These are phyloP conservation scores for Seira ritae DNA, from an alignment of 2,888 invertebrate species.

Conservation along the genomic window DNA sequence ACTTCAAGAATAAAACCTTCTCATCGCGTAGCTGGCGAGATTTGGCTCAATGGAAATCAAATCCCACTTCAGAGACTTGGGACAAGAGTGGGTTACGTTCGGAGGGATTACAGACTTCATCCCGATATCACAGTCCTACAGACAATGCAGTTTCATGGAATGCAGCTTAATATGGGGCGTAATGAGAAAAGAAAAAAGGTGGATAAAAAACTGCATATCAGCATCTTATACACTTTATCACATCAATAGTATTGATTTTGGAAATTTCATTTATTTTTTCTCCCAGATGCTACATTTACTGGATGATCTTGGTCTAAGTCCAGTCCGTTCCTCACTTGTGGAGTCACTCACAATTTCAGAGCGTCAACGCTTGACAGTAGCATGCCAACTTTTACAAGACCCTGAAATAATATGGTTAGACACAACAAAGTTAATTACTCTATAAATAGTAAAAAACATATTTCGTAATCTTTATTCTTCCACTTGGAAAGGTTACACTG, in stretches of 20 bases:
- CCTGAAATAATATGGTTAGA: slow-evolving; percentile 90
- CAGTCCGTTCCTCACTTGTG: slow-evolving; percentile 91
- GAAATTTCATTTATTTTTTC: slow-evolving; percentile 28
- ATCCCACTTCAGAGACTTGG: slow-evolving; percentile 84
- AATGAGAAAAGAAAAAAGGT: slow-evolving; percentile 51
- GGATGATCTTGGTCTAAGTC: slow-evolving; percentile 93
- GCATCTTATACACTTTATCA: background rate
- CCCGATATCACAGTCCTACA: slow-evolving; percentile 93
- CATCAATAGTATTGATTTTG: background rate
- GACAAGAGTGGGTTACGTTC: slow-evolving; percentile 85
- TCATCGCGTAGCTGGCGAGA: slow-evolving; percentile 81
- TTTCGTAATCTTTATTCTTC: slow-evolving; percentile 77
- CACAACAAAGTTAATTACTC: slow-evolving; percentile 77
- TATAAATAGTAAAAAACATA: background rate
- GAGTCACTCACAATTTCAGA: slow-evolving; percentile 92
- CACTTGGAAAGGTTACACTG: slow-evolving; percentile 89
- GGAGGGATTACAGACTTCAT: slow-evolving; percentile 86
- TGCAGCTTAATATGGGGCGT: slow-evolving; percentile 46
- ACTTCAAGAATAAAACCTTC: slow-evolving; percentile 79
- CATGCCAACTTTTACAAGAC: slow-evolving; percentile 88
- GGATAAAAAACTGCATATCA: background rate
- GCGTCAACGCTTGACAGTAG: slow-evolving; percentile 89
- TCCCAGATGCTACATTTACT: slow-evolving; percentile 89
- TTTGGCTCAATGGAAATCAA: slow-evolving; percentile 91
- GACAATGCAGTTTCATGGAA: slow-evolving; percentile 87